phyloP scores from a whole-genome alignment of 92 coral and sea anemone species.

The Heliopora coerulea region DNA sequence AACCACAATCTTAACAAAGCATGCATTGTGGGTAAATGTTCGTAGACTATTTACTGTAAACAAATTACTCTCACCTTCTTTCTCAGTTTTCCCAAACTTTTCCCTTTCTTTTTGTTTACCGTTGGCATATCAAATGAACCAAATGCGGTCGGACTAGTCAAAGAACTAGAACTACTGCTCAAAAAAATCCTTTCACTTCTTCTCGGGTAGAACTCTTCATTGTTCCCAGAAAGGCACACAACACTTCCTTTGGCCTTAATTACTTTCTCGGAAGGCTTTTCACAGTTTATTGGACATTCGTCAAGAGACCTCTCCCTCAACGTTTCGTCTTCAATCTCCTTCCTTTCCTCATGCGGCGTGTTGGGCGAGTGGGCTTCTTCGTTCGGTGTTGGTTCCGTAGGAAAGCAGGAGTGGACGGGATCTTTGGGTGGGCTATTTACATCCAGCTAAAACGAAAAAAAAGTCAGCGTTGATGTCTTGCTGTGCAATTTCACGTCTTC shows the following conservation, averaged over 20 bases:
- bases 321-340: slow-evolving; percentile 15
- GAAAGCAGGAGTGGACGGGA: background rate
- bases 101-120: slow-evolving; percentile 63
- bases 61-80: slow-evolving; percentile 44
- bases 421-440: slow-evolving; percentile 33
- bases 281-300: slow-evolving; percentile 40
- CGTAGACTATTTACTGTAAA: no score
- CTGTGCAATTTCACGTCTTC: no score
- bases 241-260: slow-evolving; percentile 50
- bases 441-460: slow-evolving; percentile 10
- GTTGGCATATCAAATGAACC: slow-evolving; percentile 57
- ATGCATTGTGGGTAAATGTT: no score
- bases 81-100: slow-evolving; percentile 58
- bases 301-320: background rate
- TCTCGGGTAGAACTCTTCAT: slow-evolving; percentile 77
- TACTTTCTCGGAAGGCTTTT: slow-evolving; percentile 50
- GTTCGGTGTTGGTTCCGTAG: background rate
- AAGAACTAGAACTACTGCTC: slow-evolving; percentile 83
- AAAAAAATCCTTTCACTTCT: slow-evolving; percentile 94
- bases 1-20: no score
- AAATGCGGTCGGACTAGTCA: slow-evolving; percentile 66
- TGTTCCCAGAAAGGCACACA: slow-evolving; percentile 63
- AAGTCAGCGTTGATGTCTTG: background rate
- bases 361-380: slow-evolving; percentile 2
- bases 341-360: slow-evolving; percentile 20